Evolutionary conservation across 2,888 invertebrate genomes (phyloP).

Genomic region (Drosophila cracens): DNA sequence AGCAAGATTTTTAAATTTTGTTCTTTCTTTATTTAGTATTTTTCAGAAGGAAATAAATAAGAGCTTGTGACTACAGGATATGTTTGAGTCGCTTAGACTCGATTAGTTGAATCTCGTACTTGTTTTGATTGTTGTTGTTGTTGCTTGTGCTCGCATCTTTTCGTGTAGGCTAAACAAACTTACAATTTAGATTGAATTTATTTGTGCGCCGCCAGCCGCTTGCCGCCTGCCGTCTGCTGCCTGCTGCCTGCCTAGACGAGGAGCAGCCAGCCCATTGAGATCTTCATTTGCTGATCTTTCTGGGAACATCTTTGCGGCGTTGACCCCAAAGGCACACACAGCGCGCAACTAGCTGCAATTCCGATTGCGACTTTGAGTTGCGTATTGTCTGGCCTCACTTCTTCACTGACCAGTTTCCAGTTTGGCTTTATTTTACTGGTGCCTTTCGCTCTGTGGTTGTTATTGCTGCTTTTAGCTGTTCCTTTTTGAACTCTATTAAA

Average conservation of each 20-base stretch:
- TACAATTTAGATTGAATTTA: slow-evolving; percentile 83
- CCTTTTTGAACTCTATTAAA: slow-evolving; percentile 82
- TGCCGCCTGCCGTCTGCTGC: slow-evolving; percentile 13
- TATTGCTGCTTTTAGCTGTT: slow-evolving; percentile 41
- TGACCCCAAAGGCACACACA: slow-evolving; percentile 73
- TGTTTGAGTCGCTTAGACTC: neutral
- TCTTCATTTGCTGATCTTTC: slow-evolving; percentile 84
- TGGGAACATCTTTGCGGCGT: slow-evolving; percentile 83
- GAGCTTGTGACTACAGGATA: neutral
- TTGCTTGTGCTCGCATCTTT: slow-evolving; percentile 49
- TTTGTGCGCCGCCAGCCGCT: slow-evolving; percentile 68
- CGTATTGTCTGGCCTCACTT: slow-evolving; percentile 54
- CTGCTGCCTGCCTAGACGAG: slow-evolving; percentile 60
- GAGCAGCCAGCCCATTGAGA: slow-evolving; percentile 81
- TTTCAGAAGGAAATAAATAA: too few species aligned
- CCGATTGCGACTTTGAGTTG: slow-evolving; percentile 46
- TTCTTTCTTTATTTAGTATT: too few species aligned
- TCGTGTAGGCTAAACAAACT: slow-evolving; percentile 79
- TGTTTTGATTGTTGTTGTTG: slow-evolving; percentile 38
- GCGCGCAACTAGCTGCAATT: slow-evolving; percentile 27
- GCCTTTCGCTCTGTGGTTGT: slow-evolving; percentile 6
- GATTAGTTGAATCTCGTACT: neutral
- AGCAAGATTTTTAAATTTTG: too few species aligned
- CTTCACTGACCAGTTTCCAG: slow-evolving; percentile 57
- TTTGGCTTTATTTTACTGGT: slow-evolving; percentile 17